These are phyloP conservation scores for Hormaphis cornu DNA, from an alignment of 1,140 invertebrate genomes.

Conservation along the genomic window DNA sequence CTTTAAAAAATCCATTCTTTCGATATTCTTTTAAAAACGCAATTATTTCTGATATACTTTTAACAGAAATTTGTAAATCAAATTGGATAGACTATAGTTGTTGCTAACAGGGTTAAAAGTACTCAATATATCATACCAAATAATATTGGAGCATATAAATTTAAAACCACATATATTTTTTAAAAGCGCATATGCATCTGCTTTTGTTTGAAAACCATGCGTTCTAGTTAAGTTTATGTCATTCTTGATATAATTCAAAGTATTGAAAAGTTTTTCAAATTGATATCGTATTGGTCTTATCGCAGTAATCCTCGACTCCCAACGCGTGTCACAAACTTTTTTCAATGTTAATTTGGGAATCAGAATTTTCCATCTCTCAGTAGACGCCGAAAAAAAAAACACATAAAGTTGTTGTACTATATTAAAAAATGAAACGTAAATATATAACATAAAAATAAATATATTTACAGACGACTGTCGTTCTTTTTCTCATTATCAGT, in stretches of 20 bases:
- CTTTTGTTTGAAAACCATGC: neutral
- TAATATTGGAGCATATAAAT: neutral
- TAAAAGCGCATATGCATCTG: neutral
- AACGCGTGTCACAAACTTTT: neutral
- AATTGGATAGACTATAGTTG: neutral
- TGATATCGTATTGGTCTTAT: neutral
- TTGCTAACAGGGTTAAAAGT: neutral
- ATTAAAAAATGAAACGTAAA: neutral
- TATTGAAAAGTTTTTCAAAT: neutral
- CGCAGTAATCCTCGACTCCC: neutral
- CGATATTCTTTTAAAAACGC: too few species aligned
- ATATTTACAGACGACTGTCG: neutral
- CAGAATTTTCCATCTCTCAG: neutral
- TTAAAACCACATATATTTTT: neutral
- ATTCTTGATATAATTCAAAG: neutral
- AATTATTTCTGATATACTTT: too few species aligned
- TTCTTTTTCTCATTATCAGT: neutral
- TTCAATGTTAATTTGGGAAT: neutral
- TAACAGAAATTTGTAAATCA: too few species aligned
- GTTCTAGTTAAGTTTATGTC: neutral
- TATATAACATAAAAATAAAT: neutral
- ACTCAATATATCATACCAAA: slow-evolving; percentile 19
- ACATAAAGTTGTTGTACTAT: neutral
- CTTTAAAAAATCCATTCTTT: too few species aligned
- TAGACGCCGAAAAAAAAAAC: neutral